Evolutionary conservation across 1,140 invertebrate genomes (phyloP), one percentile per base, ranked within the genome.

Genomic region (Archegozetes longisetosus): DNA sequence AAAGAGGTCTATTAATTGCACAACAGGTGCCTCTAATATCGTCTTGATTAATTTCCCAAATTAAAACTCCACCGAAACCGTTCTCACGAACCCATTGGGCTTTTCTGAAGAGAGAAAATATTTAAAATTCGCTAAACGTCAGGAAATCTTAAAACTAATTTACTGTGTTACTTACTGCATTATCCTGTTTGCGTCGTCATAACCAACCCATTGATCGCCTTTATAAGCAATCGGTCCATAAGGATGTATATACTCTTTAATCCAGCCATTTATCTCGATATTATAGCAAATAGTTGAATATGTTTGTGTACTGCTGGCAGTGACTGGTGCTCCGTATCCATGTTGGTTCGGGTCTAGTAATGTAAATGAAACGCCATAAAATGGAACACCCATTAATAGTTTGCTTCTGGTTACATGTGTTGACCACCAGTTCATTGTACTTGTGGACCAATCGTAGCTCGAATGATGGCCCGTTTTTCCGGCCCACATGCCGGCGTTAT

Each of bases 231-330:
- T 86, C 0, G 83, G 82, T 0, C 78, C 77, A 56, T 75, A 6
- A 6, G 32, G 6, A 17, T 6, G 17, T n/a, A n/a, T n/a, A 17
- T 17, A 17, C 32, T 40, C 32, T 9, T 6, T 6, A 9, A 40
- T 67, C 89, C 85, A 14, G 88, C 82, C 0, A 87, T 85, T 0
- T 86, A 78, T 1, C 86, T n/a, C 88, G 25, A 92, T 77, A 46
- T 83, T 82, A 12, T 77, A 82, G 17, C 82, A 80, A 51, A 85
- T 83, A 3, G 14, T 3, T 3, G 3, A 13, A n/a, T 55, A 23
- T 6, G n/a, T 22, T 24, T 9, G 22, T 6, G 22, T 24, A n/a
- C 27, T 24, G 22, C 12, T 9, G n/a, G n/a, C 86, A 67, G 87
- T 85, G 62, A 88, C 86, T 66, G 62, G 86, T 12, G 62, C 86